Evolutionary conservation across 2,113 vertebrate species (phyloP).

Genomic region (Percina caprodes): DNA sequence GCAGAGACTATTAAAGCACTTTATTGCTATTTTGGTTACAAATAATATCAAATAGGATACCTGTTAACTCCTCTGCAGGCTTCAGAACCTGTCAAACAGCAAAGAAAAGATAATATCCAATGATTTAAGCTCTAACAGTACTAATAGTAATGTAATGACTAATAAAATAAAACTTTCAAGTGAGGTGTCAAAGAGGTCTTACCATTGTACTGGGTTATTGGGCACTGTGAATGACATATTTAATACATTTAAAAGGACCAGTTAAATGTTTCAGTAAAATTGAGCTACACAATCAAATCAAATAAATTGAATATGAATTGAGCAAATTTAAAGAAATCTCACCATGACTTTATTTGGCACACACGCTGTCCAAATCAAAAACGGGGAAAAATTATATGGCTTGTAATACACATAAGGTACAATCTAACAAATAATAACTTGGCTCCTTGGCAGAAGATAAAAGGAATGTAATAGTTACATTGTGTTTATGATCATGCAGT

Average conservation of each 20-base stretch:
- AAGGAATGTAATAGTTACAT: background rate
- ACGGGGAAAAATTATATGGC: fast-evolving
- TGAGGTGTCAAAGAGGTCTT: constrained; percentile 6
- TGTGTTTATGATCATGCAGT: background rate
- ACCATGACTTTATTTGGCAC: constrained; percentile 60
- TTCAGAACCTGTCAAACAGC: constrained; percentile 55
- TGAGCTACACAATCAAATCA: background rate
- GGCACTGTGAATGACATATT: constrained; percentile 68
- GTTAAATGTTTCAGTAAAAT: background rate
- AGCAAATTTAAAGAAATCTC: constrained; percentile 29
- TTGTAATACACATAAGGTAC: background rate
- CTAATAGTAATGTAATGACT: background rate
- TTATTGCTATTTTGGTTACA: background rate
- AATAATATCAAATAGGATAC: constrained; percentile 39
- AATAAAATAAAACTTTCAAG: background rate
- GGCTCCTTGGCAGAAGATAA: background rate
- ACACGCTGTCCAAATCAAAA: constrained; percentile 64
- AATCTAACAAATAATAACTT: background rate
- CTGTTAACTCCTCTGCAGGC: constrained; percentile 70
- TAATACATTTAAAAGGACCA: background rate
- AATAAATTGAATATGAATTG: background rate
- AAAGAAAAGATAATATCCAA: background rate
- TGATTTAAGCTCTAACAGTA: background rate
- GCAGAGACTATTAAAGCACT: background rate
- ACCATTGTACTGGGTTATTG: constrained; percentile 67